Percentiles rank a stretch among this genome's conserved stretches.
These are phyloP conservation scores for Notothenia rossii DNA, from an alignment of 2,113 vertebrate species.

Conservation along the genomic window DNA sequence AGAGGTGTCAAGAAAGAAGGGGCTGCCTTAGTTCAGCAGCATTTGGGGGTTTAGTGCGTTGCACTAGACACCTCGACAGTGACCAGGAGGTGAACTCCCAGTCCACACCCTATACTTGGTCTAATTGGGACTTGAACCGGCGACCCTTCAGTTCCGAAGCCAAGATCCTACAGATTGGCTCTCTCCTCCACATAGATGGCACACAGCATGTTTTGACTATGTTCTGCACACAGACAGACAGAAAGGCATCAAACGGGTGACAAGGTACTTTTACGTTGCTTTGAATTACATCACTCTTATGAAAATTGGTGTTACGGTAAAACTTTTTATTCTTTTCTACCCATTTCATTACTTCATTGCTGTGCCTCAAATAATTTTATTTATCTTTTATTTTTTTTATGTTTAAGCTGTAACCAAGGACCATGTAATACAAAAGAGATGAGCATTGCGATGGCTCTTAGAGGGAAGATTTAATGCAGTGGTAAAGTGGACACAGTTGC, in stretches of 20 bases:
- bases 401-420: background rate
- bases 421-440: background rate
- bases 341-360: background rate
- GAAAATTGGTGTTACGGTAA: slow-evolving; percentile 28
- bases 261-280: background rate
- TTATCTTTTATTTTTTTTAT: too few relatives aligned
- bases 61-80: too few relatives aligned
- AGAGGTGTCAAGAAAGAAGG: too few relatives aligned
- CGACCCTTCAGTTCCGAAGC: too few relatives aligned
- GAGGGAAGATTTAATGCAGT: slow-evolving; percentile 2
- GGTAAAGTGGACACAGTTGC: slow-evolving; percentile 1
- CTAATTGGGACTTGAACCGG: too few relatives aligned
- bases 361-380: too few relatives aligned
- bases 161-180: slow-evolving; percentile 10
- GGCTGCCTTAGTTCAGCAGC: too few relatives aligned
- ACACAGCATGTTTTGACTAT: slow-evolving; percentile 48
- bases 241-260: slow-evolving; percentile 14
- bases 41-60: too few relatives aligned
- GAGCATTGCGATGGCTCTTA: background rate
- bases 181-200: slow-evolving; percentile 21
- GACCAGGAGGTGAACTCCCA: too few relatives aligned
- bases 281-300: slow-evolving; percentile 1
- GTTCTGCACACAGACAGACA: slow-evolving; percentile 20
- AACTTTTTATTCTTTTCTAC: background rate
- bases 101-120: too few relatives aligned